These are phyloP conservation scores for Coryphaenoides rupestris DNA, from an alignment of 2,113 vertebrate species.

Conservation along the genomic window DNA sequence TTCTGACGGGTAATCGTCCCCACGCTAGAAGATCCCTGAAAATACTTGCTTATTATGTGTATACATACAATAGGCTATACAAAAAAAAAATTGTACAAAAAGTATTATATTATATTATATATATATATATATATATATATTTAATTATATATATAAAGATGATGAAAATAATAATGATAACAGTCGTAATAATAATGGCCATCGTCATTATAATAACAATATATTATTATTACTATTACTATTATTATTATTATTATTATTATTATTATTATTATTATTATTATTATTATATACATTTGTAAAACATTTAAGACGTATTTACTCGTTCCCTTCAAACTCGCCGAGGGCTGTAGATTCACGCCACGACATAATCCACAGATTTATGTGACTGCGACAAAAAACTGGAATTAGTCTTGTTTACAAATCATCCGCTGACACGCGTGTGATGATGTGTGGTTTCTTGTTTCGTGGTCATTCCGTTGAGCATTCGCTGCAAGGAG, in stretches of 20 bases:
- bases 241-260: neutral
- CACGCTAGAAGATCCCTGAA: constrained; percentile 38
- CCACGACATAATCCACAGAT: constrained; percentile 32
- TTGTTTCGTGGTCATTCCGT: no score
- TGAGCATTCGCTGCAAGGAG: no score
- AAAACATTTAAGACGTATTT: neutral
- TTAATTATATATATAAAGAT: no score
- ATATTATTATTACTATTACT: neutral
- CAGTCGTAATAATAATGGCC: no score
- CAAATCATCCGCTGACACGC: neutral
- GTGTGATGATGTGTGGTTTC: no score
- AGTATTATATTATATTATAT: no score
- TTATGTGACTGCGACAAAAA: constrained; percentile 34
- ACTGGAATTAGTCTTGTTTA: neutral
- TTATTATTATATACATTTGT: neutral
- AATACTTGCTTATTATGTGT: no score
- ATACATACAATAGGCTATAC: no score
- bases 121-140: no score
- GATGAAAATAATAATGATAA: neutral
- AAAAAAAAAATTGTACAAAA: no score
- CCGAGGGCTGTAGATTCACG: constrained; percentile 47
- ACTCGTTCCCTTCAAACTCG: constrained; percentile 44
- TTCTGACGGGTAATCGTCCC: constrained; percentile 58
- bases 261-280: neutral
- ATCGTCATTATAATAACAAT: constrained; percentile 10